These are phyloP conservation scores for Sarcophaga subvicina DNA, from an alignment of 2,888 invertebrate species.

Conservation along the genomic window DNA sequence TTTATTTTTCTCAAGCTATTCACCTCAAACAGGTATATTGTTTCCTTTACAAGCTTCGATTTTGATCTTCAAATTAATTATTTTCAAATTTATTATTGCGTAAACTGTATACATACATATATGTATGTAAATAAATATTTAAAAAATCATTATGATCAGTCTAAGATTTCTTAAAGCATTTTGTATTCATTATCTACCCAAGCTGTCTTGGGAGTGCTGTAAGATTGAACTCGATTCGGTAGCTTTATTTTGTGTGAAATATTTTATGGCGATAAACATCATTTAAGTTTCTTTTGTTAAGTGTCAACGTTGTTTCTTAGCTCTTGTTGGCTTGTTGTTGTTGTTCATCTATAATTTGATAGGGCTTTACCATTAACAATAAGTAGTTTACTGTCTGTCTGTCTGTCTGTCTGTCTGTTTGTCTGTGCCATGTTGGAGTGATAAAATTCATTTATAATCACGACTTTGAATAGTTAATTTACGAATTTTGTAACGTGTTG, in stretches of 20 bases:
- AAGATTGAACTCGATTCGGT: conserved; percentile 48
- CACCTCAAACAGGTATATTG: not conserved
- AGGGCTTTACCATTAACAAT: conserved; percentile 2
- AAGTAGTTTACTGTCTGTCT: no score
- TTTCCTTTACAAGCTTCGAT: conserved; percentile 1
- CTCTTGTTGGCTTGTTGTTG: not conserved
- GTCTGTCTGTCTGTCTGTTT: no score
- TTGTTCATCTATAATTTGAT: not conserved
- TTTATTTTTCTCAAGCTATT: no score
- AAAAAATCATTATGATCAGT: conserved; percentile 4
- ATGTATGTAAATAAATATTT: not conserved
- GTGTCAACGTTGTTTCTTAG: conserved; percentile 8
- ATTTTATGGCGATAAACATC: conserved; percentile 60
- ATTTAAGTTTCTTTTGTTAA: conserved; percentile 44
- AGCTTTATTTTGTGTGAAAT: conserved; percentile 66
- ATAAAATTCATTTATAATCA: conserved; percentile 53
- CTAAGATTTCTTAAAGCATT: conserved; percentile 3
- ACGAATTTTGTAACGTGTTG: conserved; percentile 42
- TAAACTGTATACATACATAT: not conserved
- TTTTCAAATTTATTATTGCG: not conserved
- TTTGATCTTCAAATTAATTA: conserved; percentile 16
- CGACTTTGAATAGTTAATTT: conserved; percentile 52
- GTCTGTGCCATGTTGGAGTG: not conserved
- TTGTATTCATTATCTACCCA: not conserved
- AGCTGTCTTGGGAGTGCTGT: not conserved